These are phyloP conservation scores for Drosophila persimilis DNA, from an alignment of 1,140 invertebrate species.

Conservation along the genomic window DNA sequence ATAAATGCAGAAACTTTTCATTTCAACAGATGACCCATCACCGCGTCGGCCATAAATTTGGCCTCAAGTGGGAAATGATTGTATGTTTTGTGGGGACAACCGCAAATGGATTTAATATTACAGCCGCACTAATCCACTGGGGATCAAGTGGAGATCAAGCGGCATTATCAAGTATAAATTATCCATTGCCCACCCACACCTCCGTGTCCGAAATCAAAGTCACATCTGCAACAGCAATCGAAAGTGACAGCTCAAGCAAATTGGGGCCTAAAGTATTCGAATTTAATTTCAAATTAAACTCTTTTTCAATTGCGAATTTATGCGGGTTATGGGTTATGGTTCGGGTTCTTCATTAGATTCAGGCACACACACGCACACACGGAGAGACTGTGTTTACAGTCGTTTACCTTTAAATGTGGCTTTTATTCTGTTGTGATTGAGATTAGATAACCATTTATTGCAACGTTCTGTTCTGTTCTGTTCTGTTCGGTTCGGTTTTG, in stretches of 20 bases:
- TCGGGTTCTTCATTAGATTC: constrained; percentile 7
- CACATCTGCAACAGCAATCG: constrained; percentile 48
- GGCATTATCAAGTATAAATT: constrained; percentile 70
- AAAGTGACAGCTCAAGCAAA: constrained; percentile 51
- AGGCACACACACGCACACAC: too few relatives aligned
- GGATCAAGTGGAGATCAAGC: constrained; percentile 82
- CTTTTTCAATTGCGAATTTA: constrained; percentile 45
- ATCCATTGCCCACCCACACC: constrained; percentile 65
- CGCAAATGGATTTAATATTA: constrained; percentile 82
- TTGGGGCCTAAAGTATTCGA: constrained; percentile 25
- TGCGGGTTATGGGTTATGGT: constrained; percentile 30
- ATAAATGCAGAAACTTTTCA: constrained; percentile 53
- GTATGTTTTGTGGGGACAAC: constrained; percentile 71
- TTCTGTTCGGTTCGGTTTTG: constrained; percentile 15
- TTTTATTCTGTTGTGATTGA: constrained; percentile 78
- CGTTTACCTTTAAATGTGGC: constrained; percentile 63
- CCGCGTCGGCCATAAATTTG: constrained; percentile 58
- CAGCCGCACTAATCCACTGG: constrained; percentile 79
- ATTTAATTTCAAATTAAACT: constrained; percentile 46
- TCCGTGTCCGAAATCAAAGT: constrained; percentile 48
- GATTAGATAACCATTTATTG: constrained; percentile 81
- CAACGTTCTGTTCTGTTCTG: constrained; percentile 57
- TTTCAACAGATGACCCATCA: constrained; percentile 41
- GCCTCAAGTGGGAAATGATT: constrained; percentile 71
- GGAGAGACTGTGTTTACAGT: constrained; percentile 49